Evolutionary conservation across 1,140 invertebrate species (phyloP), one percentile per base, ranked within the genome.

Genomic region (Drosophila trapezifrons): DNA sequence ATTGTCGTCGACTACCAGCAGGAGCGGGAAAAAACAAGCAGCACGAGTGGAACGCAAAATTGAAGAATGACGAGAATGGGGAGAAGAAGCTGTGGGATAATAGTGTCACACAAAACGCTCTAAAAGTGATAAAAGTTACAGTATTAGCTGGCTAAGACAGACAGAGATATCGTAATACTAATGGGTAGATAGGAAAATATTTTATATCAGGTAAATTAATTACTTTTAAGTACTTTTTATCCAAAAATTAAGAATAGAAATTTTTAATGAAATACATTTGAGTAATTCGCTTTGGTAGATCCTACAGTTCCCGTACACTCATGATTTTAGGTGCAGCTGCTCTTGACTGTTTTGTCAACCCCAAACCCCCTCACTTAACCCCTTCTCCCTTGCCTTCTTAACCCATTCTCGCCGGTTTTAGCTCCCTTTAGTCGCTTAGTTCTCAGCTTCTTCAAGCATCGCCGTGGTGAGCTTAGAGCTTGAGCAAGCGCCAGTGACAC

Each of bases 1-100:
- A 84, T 89, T 89, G 80, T 80, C 80, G 79, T 37, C 51, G 51
- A 22, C 51, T 52, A 83, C 76, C 25, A 54, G 51, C 59, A 81
- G 49, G 18, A 46, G 35, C 60, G 56, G 37, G 60, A 77, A 66
- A 66, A 63, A 52, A 47, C 18, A 70, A 55, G 52, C 67, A 43
- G 38, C 27, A 60, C 47, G 46, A 43, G 25, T 38, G 45, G 9
- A 72, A 32, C 18, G 42, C 22, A 72, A 60, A 58, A 58, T 57
- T 22, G 46, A 37, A 45, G 43, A 43, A 49, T 69, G 62, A 66
- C 60, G 38, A 66, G 60, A 35, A 29, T 27, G 13, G 20, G 27
- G 18, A 54, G 42, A 71, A 56, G 20, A 51, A 64, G 57, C 42
- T 38, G 42, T 37, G 37, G 72, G 42, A 76, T 66, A 76, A 76